phyloP scores from a whole-genome alignment of 2,888 invertebrate genomes.

The Pantelozetes paolii region DNA sequence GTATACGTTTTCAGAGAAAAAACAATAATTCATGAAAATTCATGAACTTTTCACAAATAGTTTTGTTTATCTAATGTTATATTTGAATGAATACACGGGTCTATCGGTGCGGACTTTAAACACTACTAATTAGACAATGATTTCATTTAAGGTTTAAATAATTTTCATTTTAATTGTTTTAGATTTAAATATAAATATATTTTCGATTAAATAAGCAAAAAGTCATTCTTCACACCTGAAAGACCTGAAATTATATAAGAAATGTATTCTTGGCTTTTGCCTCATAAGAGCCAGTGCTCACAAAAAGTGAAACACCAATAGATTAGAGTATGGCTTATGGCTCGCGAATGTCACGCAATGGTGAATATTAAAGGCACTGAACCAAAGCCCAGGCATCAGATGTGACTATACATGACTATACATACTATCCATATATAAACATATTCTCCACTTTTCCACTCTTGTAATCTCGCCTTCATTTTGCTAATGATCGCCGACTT shows the following conservation, averaged over 20 bases:
- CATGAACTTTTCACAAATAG: background rate
- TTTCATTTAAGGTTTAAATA: background rate
- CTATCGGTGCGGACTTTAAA: background rate
- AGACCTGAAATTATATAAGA: background rate
- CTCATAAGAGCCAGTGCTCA: background rate
- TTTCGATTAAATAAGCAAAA: constrained; percentile 19
- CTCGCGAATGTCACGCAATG: constrained; percentile 30
- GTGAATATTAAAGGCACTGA: background rate
- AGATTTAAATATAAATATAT: background rate
- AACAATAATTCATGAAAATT: background rate
- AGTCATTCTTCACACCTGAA: constrained; percentile 22
- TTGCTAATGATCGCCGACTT: background rate
- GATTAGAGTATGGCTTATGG: constrained; percentile 12
- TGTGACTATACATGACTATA: constrained; percentile 4
- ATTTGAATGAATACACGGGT: no score
- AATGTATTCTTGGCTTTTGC: constrained; percentile 13
- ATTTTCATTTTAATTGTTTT: background rate
- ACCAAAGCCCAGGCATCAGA: background rate
- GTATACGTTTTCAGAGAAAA: background rate
- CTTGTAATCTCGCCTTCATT: background rate
- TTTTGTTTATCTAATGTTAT: background rate
- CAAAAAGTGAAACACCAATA: constrained; percentile 9
- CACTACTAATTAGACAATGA: background rate
- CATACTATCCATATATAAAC: constrained; percentile 9
- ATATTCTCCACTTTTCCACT: constrained; percentile 1